These are phyloP conservation scores for Dreissena rostriformis DNA, from an alignment of 1,140 invertebrate genomes.

Conservation along the genomic window DNA sequence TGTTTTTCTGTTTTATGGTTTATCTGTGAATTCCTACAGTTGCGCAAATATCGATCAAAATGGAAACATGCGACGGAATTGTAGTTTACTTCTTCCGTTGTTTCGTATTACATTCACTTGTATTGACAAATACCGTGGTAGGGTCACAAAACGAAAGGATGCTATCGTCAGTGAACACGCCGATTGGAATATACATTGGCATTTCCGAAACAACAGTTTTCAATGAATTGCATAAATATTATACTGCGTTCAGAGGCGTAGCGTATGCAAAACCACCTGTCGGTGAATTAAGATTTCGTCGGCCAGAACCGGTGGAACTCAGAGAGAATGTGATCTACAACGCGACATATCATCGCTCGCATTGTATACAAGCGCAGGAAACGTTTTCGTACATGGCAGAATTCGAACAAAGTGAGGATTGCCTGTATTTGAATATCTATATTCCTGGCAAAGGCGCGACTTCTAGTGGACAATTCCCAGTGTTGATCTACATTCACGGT, in stretches of 20 bases:
- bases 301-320: conserved; percentile 90
- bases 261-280: conserved; percentile 95
- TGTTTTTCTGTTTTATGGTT: too few relatives aligned
- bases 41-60: too few relatives aligned
- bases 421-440: conserved; percentile 94
- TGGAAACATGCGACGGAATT: too few relatives aligned
- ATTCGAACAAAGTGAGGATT: conserved; percentile 91
- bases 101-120: too few relatives aligned
- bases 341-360: conserved; percentile 91
- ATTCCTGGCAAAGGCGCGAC: conserved; percentile 83
- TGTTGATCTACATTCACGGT: conserved; percentile 97
- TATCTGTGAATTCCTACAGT: too few relatives aligned
- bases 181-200: conserved; percentile 25
- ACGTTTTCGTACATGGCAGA: neutral
- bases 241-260: conserved; percentile 93
- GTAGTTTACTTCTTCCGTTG: too few relatives aligned
- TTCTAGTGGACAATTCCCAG: conserved; percentile 86
- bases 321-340: conserved; percentile 92
- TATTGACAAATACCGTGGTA: too few relatives aligned
- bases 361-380: conserved; percentile 85
- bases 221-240: conserved; percentile 86
- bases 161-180: conserved; percentile 1
- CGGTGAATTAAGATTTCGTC: conserved; percentile 89
- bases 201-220: neutral
- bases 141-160: too few relatives aligned